Conservation (phyloP, 1,140 invertebrate species). For the Elysia chlorotica region DNA sequence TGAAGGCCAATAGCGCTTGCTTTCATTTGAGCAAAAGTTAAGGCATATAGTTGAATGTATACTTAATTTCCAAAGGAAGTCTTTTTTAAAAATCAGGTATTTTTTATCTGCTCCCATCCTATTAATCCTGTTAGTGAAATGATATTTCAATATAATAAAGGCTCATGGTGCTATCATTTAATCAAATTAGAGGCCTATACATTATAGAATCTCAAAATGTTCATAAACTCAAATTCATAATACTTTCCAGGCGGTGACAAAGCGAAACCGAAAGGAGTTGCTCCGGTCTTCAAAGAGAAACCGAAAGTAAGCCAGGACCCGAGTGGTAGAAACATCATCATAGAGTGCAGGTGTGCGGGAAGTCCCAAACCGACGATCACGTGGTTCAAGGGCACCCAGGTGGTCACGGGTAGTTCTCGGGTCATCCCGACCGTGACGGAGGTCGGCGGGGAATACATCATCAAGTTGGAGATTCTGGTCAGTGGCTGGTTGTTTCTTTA, state of each 20-base stretch:
- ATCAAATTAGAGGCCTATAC: too few species aligned
- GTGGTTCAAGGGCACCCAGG: constrained; percentile 90
- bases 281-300: constrained; percentile 94
- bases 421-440: constrained; percentile 33
- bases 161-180: too few species aligned
- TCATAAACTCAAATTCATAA: background rate
- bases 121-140: too few species aligned
- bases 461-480: constrained; percentile 51
- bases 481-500: too few species aligned
- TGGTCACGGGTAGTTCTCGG: constrained; percentile 58
- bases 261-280: constrained; percentile 81
- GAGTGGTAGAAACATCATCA: constrained; percentile 80
- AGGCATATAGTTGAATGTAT: too few species aligned
- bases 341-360: constrained; percentile 93
- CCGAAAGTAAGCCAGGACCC: constrained; percentile 84
- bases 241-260: constrained; percentile 28
- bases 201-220: background rate
- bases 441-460: constrained; percentile 36
- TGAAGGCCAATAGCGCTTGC: too few species aligned
- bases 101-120: too few species aligned
- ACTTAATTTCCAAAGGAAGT: too few species aligned
- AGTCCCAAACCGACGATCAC: constrained; percentile 88
- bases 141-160: too few species aligned
- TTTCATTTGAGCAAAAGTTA: too few species aligned
- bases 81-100: too few species aligned